Conservation (phyloP, 37 sponge, comb jelly and placozoan species). For the Hormiphora californensis region DNA sequence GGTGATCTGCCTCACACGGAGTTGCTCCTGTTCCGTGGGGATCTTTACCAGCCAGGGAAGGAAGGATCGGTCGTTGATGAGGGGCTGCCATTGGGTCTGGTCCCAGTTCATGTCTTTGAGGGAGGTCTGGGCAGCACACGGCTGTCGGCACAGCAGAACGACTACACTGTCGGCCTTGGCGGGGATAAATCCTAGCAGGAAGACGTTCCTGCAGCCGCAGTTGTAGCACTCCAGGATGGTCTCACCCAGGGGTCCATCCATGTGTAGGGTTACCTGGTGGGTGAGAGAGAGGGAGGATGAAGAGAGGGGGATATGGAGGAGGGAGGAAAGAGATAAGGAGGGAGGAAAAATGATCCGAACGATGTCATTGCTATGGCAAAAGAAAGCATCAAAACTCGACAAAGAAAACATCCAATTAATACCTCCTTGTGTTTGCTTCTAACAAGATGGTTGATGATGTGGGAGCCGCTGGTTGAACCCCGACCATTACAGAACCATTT, state of each 20-base stretch:
- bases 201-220: slow-evolving; percentile 91
- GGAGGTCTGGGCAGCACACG: slow-evolving; percentile 78
- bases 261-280: slow-evolving; percentile 79
- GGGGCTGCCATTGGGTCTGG: slow-evolving; percentile 81
- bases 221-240: slow-evolving; percentile 96
- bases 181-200: slow-evolving; percentile 91
- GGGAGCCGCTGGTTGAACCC: slow-evolving; percentile 91
- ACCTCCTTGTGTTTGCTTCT: slow-evolving; percentile 82
- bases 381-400: too few relatives aligned
- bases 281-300: not conserved
- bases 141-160: slow-evolving; percentile 85
- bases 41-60: slow-evolving; percentile 80
- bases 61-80: slow-evolving; percentile 82
- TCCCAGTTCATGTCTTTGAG: slow-evolving; percentile 98
- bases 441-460: slow-evolving; percentile 93
- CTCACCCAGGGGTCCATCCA: slow-evolving; percentile 91
- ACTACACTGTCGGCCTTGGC: slow-evolving; percentile 98
- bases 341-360: not conserved
- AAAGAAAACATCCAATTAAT: too few relatives aligned
- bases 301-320: not conserved
- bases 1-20: slow-evolving; percentile 60
- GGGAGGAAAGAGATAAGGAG: not conserved
- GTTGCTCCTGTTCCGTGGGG: slow-evolving; percentile 72
- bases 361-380: too few relatives aligned
- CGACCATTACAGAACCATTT: slow-evolving; percentile 99